Evolutionary conservation across 2,797 vertebrate species (phyloP).

Genomic region (Pteropus rufus): DNA sequence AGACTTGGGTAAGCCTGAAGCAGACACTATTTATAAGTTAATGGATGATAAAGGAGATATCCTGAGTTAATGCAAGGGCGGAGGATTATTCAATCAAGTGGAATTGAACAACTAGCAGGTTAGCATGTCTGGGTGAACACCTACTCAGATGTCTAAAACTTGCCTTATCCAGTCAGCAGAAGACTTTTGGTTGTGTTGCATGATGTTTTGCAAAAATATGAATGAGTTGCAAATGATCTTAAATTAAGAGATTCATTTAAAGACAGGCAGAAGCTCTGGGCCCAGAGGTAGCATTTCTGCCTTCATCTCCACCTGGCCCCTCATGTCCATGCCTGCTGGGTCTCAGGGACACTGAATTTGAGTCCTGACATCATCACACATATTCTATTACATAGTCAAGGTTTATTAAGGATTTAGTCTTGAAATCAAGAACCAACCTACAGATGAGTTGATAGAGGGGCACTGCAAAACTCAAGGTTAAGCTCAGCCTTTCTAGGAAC

Average conservation of each 20-base stretch:
- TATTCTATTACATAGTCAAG: neutral
- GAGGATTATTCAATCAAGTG: neutral
- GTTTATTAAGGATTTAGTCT: neutral
- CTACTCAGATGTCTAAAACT: neutral
- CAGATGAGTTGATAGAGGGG: neutral
- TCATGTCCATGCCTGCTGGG: neutral
- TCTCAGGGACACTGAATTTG: neutral
- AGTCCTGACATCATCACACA: neutral
- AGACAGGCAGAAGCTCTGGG: neutral
- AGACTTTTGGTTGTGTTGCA: too few species aligned
- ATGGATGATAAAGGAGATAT: neutral
- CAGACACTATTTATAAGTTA: neutral
- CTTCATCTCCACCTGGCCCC: accelerated
- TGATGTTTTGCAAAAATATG: neutral
- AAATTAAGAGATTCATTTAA: neutral
- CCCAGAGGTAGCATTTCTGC: neutral
- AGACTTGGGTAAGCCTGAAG: neutral
- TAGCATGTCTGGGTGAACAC: too few species aligned
- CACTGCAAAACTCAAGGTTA: neutral
- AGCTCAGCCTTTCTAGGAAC: neutral
- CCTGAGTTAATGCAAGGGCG: neutral
- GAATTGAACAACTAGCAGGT: neutral
- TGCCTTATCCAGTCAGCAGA: neutral
- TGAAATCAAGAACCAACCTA: neutral
- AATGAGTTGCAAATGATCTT: neutral